phyloP scores from a whole-genome alignment of 2,797 vertebrate species.

The Coendou prehensilis region DNA sequence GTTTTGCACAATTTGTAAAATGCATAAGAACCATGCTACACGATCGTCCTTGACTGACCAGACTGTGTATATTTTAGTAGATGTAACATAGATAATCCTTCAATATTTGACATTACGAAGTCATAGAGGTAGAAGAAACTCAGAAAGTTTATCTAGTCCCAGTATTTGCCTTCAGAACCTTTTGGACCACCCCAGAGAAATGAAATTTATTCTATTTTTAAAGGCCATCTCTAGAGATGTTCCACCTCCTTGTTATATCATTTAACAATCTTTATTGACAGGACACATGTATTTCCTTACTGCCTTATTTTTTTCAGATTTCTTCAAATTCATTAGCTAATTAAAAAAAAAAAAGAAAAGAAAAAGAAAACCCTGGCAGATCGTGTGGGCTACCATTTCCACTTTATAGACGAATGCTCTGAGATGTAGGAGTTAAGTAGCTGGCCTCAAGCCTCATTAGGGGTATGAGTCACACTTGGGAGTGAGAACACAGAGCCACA shows the following conservation, averaged over 20 bases:
- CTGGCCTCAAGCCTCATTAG: conserved; percentile 69
- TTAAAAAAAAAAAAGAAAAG: not conserved
- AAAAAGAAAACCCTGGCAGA: not conserved
- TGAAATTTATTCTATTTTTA: conserved; percentile 55
- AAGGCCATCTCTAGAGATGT: not conserved
- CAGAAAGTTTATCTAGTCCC: not conserved
- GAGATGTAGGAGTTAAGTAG: conserved; percentile 56
- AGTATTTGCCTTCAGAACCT: conserved; percentile 28
- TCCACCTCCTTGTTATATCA: conserved; percentile 2
- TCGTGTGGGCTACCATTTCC: not conserved
- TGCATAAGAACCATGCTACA: not conserved
- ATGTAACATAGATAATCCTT: conserved; percentile 8
- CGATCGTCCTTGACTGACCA: not conserved
- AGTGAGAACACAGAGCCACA: conserved; percentile 73
- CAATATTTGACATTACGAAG: not conserved
- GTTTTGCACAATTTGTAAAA: conserved; percentile 50
- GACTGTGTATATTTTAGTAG: not conserved
- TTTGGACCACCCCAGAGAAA: conserved; percentile 52
- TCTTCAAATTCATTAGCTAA: conserved; percentile 10
- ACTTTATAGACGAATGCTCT: conserved; percentile 40
- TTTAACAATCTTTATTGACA: conserved; percentile 23
- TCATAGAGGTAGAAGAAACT: conserved; percentile 9
- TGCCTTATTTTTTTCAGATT: not conserved
- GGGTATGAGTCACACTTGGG: conserved; percentile 76
- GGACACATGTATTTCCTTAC: not conserved